phyloP scores from a whole-genome alignment of 2,888 invertebrate species.

The Cinara cedri region DNA sequence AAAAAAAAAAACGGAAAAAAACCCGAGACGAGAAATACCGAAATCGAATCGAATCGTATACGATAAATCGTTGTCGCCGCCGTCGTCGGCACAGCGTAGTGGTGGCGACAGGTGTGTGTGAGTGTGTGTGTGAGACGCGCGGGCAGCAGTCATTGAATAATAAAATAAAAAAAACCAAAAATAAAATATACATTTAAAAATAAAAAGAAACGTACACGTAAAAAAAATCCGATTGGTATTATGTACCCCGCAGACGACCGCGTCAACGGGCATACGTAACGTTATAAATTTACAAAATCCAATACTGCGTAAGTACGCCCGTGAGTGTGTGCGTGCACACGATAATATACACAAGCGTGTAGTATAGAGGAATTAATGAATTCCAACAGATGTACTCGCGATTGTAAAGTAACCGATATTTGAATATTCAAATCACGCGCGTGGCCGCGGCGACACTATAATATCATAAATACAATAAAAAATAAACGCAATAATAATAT shows the following conservation, averaged over 20 bases:
- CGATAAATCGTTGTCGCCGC: slow-evolving; percentile 45
- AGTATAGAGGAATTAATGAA: neutral
- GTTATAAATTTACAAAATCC: slow-evolving; percentile 28
- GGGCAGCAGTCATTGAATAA: slow-evolving; percentile 13
- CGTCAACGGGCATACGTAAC: no score
- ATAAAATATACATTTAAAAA: slow-evolving; percentile 13
- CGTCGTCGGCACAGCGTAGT: neutral
- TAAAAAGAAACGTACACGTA: no score
- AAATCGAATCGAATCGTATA: slow-evolving; percentile 51
- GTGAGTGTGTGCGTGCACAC: no score
- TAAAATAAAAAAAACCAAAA: slow-evolving; percentile 27
- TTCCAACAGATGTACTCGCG: slow-evolving; percentile 38
- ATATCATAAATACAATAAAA: slow-evolving; percentile 42
- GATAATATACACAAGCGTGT: neutral
- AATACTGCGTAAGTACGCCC: slow-evolving; percentile 14
- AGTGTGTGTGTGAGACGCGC: neutral
- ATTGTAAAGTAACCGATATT: neutral
- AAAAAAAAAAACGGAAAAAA: slow-evolving; percentile 49
- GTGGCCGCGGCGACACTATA: neutral
- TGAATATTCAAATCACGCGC: slow-evolving; percentile 51
- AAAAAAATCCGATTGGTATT: slow-evolving; percentile 31
- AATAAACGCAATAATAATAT: no score
- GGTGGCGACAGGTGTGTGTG: slow-evolving; percentile 37
- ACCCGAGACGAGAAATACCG: slow-evolving; percentile 53
- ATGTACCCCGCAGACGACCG: neutral